Percentiles rank a stretch among this genome's conserved stretches.
Conservation (phyloP, 2,797 vertebrate species). For the Telmatherina bonti region DNA sequence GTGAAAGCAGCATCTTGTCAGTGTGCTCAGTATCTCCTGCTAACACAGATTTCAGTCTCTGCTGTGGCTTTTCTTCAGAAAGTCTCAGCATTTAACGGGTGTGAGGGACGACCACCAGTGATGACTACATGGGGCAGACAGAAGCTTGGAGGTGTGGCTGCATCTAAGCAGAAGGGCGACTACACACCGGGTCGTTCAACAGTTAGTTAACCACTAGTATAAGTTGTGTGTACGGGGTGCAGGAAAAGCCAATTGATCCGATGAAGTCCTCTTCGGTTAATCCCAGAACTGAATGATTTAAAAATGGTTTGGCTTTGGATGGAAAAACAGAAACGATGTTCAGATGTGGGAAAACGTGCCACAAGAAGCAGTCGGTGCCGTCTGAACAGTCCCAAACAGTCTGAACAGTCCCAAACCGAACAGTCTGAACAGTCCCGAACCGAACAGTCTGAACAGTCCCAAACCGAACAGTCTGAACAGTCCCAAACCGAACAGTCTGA, state of each 20-base stretch:
- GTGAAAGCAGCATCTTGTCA: slow-evolving; percentile 70
- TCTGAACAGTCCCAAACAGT: slow-evolving; percentile 16
- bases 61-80: slow-evolving; percentile 21
- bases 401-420: not conserved
- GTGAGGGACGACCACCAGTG: slow-evolving; percentile 48
- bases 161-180: not conserved
- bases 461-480: not conserved
- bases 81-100: slow-evolving; percentile 35
- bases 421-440: too few species aligned
- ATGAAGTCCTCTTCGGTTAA: not conserved
- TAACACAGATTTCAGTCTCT: slow-evolving; percentile 48
- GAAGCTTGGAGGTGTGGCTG: slow-evolving; percentile 7
- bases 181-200: slow-evolving; percentile 10
- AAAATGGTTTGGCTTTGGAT: slow-evolving; percentile 64
- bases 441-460: slow-evolving; percentile 17
- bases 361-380: slow-evolving; percentile 15
- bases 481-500: too few species aligned
- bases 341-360: slow-evolving; percentile 25
- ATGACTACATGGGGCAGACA: slow-evolving; percentile 46
- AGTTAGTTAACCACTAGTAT: slow-evolving; percentile 16
- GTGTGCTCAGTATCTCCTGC: slow-evolving; percentile 38
- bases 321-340: slow-evolving; percentile 15
- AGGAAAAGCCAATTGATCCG: not conserved
- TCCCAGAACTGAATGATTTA: not conserved
- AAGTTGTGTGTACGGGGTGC: not conserved